Percentiles rank a stretch among this genome's conserved stretches.
Evolutionary conservation across 2,113 vertebrate genomes (phyloP).

Genomic region (Cyphomyrus plagiostoma): DNA sequence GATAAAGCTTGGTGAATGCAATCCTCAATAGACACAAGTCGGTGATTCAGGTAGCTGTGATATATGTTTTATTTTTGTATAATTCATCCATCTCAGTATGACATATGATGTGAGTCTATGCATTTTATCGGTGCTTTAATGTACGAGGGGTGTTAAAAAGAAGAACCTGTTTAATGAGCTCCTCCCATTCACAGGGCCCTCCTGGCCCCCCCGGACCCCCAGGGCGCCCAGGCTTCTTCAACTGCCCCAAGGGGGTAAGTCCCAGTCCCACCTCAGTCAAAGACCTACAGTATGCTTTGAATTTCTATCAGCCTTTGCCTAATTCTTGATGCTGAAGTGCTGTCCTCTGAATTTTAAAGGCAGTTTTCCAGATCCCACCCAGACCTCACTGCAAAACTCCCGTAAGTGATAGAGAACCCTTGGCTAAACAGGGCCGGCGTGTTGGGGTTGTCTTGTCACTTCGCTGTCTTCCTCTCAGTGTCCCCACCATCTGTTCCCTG

Average conservation of each 20-base stretch:
- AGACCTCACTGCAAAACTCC: slow-evolving; percentile 86
- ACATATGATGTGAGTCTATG: not conserved
- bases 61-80: not conserved
- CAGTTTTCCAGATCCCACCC: slow-evolving; percentile 78
- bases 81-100: not conserved
- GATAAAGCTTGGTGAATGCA: not conserved
- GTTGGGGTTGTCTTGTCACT: not conserved
- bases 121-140: not conserved
- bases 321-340: slow-evolving; percentile 11
- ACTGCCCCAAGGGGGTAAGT: slow-evolving; percentile 88
- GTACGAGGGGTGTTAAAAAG: not conserved
- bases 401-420: slow-evolving; percentile 63
- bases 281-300: slow-evolving; percentile 3
- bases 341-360: slow-evolving; percentile 60
- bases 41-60: not conserved
- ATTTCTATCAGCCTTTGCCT: slow-evolving; percentile 28
- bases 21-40: not conserved
- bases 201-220: slow-evolving; percentile 79
- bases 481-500: not conserved
- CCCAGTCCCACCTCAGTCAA: not conserved
- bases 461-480: not conserved
- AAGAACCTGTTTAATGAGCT: not conserved
- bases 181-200: slow-evolving; percentile 57
- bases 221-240: slow-evolving; percentile 73
- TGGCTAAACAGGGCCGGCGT: not conserved